These are phyloP conservation scores for Cryptoblepharus egeriae DNA, from an alignment of 2,797 vertebrate species.

Conservation along the genomic window DNA sequence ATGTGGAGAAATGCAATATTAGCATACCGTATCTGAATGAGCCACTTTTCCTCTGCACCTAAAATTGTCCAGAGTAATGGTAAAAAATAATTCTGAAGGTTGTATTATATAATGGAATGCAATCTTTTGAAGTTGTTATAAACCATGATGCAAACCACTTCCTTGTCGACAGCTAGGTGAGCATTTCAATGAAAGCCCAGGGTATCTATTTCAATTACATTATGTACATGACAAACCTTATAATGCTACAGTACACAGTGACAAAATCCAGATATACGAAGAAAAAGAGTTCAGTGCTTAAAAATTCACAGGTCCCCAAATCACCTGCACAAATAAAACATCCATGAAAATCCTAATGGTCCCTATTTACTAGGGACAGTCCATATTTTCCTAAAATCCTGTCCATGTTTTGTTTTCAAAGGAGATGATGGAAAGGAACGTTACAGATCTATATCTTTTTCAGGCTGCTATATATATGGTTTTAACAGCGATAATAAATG, in stretches of 20 bases:
- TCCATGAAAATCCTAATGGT: not conserved
- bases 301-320: slow-evolving; percentile 4
- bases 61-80: slow-evolving; percentile 50
- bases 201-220: slow-evolving; percentile 71
- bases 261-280: slow-evolving; percentile 35
- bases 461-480: no score
- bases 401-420: not conserved
- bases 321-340: not conserved
- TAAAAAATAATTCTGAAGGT: slow-evolving; percentile 70
- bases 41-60: slow-evolving; percentile 35
- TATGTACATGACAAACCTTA: slow-evolving; percentile 50
- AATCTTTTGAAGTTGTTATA: slow-evolving; percentile 69
- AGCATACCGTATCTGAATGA: slow-evolving; percentile 57
- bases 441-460: no score
- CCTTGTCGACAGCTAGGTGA: slow-evolving; percentile 57
- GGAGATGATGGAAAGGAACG: not conserved
- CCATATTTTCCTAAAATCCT: not conserved
- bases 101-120: slow-evolving; percentile 71
- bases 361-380: not conserved
- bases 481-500: no score
- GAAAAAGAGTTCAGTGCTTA: not conserved
- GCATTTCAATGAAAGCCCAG: slow-evolving; percentile 69
- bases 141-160: slow-evolving; percentile 65
- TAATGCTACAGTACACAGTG: slow-evolving; percentile 29
- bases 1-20: slow-evolving; percentile 55